Percentiles rank a stretch among this genome's conserved stretches.
Evolutionary conservation across 2,113 vertebrate genomes (phyloP).

Genomic region (Microcebus tavaratra): DNA sequence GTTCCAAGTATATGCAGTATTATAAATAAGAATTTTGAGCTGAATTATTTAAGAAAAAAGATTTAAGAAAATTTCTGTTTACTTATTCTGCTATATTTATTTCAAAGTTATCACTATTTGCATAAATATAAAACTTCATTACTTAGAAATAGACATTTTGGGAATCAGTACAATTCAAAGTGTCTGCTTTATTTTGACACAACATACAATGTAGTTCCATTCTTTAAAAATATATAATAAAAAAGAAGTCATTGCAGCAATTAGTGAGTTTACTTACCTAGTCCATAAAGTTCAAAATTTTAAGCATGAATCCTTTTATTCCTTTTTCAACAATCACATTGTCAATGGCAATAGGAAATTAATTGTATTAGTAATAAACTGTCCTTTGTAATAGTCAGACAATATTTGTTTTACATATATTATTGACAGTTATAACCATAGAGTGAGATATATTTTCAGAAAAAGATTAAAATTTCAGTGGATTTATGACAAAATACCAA

Average conservation of each 20-base stretch:
- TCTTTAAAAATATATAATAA: not conserved
- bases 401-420: not conserved
- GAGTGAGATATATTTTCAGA: not conserved
- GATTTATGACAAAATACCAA: not conserved
- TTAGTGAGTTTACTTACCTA: not conserved
- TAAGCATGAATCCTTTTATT: not conserved
- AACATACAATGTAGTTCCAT: not conserved
- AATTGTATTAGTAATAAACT: not conserved
- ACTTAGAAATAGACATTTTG: not conserved
- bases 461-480: not conserved
- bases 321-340: not conserved
- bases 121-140: not conserved
- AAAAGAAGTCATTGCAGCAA: not conserved
- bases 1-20: not conserved
- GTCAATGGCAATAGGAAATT: not conserved
- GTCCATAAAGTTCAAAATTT: not conserved
- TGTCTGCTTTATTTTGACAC: not conserved
- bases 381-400: accelerated
- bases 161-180: not conserved
- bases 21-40: not conserved
- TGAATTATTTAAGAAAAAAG: not conserved
- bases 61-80: not conserved
- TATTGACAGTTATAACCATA: not conserved
- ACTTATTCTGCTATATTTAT: not conserved
- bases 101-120: not conserved